Percentiles rank a stretch among this genome's conserved stretches.
Conservation (phyloP, 2,888 invertebrate genomes). For the Hydrotaea diabolus region DNA sequence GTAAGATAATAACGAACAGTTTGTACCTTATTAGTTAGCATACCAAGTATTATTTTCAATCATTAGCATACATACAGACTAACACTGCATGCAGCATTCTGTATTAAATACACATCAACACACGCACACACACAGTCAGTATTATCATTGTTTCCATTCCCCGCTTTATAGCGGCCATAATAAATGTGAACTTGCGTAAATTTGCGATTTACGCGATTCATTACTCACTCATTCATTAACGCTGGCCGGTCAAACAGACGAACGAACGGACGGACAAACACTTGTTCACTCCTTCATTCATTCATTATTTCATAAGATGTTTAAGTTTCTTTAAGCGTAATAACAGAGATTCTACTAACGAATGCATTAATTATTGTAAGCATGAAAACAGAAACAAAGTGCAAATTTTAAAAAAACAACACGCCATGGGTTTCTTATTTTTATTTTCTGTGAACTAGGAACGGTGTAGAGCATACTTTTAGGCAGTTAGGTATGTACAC, state of each 20-base stretch:
- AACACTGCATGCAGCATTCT: neutral
- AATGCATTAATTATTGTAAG: neutral
- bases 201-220: neutral
- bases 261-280: too few species aligned
- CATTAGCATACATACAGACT: neutral
- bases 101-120: neutral
- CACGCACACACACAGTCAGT: constrained; percentile 35
- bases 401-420: neutral
- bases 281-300: too few species aligned
- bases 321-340: neutral
- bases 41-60: neutral
- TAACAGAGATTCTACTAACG: too few species aligned
- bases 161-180: neutral
- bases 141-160: constrained; percentile 32
- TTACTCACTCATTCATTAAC: neutral
- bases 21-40: constrained; percentile 59
- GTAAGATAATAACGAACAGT: neutral
- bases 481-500: too few species aligned
- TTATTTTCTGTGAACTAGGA: too few species aligned
- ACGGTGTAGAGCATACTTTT: too few species aligned
- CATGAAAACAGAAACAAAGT: neutral
- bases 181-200: neutral
- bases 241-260: too few species aligned
- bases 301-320: constrained; percentile 18
- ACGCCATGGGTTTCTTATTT: too few species aligned